Evolutionary conservation across 2,797 vertebrate species (phyloP).

Genomic region (Neosilurus mollespiculum): DNA sequence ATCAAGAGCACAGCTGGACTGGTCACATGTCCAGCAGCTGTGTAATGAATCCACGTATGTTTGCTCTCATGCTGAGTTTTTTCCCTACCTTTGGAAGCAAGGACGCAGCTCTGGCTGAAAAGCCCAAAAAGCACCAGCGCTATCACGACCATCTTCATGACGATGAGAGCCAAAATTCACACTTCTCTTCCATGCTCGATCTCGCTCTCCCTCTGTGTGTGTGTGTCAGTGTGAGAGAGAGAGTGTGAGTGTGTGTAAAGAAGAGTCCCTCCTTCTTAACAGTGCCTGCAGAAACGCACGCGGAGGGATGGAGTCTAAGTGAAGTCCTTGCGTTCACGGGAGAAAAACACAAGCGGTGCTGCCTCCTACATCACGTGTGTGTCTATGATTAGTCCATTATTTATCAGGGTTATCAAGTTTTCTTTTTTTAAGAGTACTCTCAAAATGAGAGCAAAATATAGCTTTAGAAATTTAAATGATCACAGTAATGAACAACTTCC

Average conservation of each 20-base stretch:
- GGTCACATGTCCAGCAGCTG: constrained; percentile 18
- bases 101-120: constrained; percentile 26
- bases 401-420: background rate
- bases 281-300: constrained; percentile 16
- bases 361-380: constrained; percentile 7
- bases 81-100: constrained; percentile 23
- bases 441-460: background rate
- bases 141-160: constrained; percentile 27
- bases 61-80: constrained; percentile 5
- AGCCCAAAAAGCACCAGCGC: constrained; percentile 14
- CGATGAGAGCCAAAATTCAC: constrained; percentile 27
- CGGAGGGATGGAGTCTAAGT: constrained; percentile 18
- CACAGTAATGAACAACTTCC: background rate
- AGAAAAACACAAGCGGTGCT: constrained; percentile 5
- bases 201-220: background rate
- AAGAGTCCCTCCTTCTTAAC: constrained; percentile 24
- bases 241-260: background rate
- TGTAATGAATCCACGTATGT: background rate
- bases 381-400: background rate
- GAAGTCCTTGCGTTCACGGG: background rate
- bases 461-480: background rate
- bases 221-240: background rate
- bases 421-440: no score
- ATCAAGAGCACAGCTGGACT: background rate
- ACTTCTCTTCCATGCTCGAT: constrained; percentile 33